A percentile compares a stretch with the other conserved stretches of the same genome.
Conservation (phyloP, 2,888 invertebrate species). For the Stenoptilia bipunctidactyla region DNA sequence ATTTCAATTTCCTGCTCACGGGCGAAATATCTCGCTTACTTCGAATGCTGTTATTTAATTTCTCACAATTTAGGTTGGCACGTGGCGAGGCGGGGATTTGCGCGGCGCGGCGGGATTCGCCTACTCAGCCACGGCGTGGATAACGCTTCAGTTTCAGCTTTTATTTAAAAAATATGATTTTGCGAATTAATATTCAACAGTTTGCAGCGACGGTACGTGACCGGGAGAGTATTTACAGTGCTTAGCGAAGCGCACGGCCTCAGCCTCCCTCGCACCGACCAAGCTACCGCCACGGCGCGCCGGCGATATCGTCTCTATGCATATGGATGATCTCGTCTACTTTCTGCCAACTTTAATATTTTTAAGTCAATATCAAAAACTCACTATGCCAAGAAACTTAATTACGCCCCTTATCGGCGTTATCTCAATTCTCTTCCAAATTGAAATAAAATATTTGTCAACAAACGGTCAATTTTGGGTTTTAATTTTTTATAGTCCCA, state of each 20-base stretch:
- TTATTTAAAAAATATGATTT: slow-evolving; percentile 46
- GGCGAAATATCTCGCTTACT: slow-evolving; percentile 4
- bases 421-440: too few relatives aligned
- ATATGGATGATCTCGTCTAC: slow-evolving; percentile 26
- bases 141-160: slow-evolving; percentile 31
- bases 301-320: slow-evolving; percentile 21
- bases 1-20: slow-evolving; percentile 10
- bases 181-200: slow-evolving; percentile 62
- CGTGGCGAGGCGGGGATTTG: slow-evolving; percentile 18
- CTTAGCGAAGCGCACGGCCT: slow-evolving; percentile 51
- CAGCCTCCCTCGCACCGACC: slow-evolving; percentile 17
- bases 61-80: slow-evolving; percentile 18
- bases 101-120: slow-evolving; percentile 23
- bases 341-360: too few relatives aligned
- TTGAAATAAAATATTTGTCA: too few relatives aligned
- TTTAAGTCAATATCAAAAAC: too few relatives aligned
- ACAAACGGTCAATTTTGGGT: too few relatives aligned
- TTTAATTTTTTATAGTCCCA: too few relatives aligned
- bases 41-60: slow-evolving; percentile 17
- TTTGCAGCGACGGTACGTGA: slow-evolving; percentile 55
- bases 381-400: too few relatives aligned
- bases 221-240: slow-evolving; percentile 59
- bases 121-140: slow-evolving; percentile 22
- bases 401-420: too few relatives aligned
- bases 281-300: slow-evolving; percentile 12